Evolutionary conservation across 2,113 vertebrate species (phyloP).

Genomic region (Leptosomus discolor): DNA sequence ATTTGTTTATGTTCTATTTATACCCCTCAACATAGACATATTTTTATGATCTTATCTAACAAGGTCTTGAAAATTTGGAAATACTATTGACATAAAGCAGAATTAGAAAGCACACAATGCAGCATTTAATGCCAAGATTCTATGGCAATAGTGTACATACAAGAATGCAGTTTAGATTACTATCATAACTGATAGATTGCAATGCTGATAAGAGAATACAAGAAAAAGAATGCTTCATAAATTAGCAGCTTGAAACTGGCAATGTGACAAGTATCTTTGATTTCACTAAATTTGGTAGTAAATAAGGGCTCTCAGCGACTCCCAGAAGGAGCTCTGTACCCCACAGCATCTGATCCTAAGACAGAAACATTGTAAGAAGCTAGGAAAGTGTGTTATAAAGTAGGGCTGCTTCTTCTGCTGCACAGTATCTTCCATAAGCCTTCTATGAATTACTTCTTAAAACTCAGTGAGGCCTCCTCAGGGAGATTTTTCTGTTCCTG

Average conservation of each 20-base stretch:
- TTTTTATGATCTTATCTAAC: not conserved
- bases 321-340: not conserved
- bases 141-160: not conserved
- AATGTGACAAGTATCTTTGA: not conserved
- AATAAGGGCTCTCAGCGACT: not conserved
- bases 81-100: not conserved
- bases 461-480: slow-evolving; percentile 19
- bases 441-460: slow-evolving; percentile 21
- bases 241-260: not conserved
- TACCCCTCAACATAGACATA: not conserved
- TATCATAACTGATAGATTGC: not conserved
- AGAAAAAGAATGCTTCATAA: not conserved
- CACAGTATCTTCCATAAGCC: not conserved
- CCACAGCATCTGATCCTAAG: not conserved
- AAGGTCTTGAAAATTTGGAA: not conserved
- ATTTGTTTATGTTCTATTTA: not conserved
- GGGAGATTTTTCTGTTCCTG: not conserved
- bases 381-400: not conserved
- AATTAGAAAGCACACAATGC: not conserved
- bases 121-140: not conserved
- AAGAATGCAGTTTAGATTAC: not conserved
- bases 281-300: not conserved
- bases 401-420: not conserved
- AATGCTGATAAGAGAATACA: not conserved
- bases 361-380: not conserved